Conservation (phyloP, 1,140 invertebrate genomes). For the Brachionus angularis region DNA sequence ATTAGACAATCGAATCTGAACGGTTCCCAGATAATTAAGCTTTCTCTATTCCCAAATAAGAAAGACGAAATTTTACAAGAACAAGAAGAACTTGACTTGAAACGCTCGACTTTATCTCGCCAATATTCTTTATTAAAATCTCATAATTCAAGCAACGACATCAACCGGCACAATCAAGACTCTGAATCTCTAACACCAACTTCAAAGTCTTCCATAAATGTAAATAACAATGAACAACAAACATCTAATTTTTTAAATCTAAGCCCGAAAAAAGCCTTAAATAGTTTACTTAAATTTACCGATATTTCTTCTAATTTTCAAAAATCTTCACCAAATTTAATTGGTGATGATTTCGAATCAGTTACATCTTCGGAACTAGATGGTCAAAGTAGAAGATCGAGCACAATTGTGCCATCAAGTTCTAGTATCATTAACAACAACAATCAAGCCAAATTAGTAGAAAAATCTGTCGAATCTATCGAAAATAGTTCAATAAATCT, state of each 20-base stretch:
- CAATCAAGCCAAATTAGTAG: background rate
- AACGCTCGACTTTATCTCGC: slow-evolving; percentile 1
- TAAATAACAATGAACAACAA: too few relatives aligned
- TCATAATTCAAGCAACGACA: background rate
- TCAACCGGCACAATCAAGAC: background rate
- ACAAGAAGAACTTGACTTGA: slow-evolving; percentile 10
- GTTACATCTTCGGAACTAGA: slow-evolving; percentile 11
- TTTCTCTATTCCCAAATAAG: slow-evolving; percentile 24
- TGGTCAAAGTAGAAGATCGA: too few relatives aligned
- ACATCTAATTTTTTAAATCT: too few relatives aligned
- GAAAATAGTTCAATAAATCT: too few relatives aligned
- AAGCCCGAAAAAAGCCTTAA: too few relatives aligned
- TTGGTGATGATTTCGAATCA: slow-evolving; percentile 8
- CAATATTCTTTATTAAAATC: slow-evolving; percentile 28
- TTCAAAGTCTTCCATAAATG: too few relatives aligned
- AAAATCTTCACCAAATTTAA: background rate
- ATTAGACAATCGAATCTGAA: background rate
- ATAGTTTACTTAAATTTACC: too few relatives aligned
- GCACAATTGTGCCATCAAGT: background rate
- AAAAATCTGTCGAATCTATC: too few relatives aligned
- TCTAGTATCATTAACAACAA: background rate
- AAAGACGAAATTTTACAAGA: slow-evolving; percentile 27
- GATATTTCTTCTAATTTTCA: too few relatives aligned
- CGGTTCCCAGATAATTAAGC: slow-evolving; percentile 23
- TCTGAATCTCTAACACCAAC: too few relatives aligned